These are phyloP conservation scores for Aegithalos caudatus DNA, from an alignment of 2,113 vertebrate genomes.

Conservation along the genomic window DNA sequence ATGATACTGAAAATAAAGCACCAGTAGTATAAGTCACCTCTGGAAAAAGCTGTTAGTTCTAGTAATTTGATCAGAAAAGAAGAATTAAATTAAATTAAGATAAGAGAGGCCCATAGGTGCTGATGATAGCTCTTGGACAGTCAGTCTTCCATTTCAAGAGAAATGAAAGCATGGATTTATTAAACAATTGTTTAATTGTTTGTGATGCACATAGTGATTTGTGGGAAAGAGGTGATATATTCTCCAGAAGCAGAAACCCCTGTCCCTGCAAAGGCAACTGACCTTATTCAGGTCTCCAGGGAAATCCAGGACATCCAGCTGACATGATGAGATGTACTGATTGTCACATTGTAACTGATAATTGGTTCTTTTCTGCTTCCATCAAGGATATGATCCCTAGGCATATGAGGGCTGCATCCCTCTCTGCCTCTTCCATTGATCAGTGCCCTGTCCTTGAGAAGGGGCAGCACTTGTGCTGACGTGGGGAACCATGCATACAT, in stretches of 20 bases:
- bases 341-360: neutral
- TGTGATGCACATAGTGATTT: neutral
- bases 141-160: neutral
- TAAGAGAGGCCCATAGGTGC: neutral
- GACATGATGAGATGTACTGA: neutral
- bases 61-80: neutral
- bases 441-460: neutral
- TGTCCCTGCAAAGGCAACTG: neutral
- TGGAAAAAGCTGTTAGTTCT: neutral
- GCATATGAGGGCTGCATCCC: neutral
- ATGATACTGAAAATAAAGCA: neutral
- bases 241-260: neutral
- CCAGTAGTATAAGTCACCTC: neutral
- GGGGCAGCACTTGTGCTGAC: neutral
- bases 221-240: neutral
- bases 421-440: neutral
- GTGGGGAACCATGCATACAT: no score
- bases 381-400: neutral
- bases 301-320: neutral
- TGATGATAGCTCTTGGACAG: neutral
- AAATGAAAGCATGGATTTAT: neutral
- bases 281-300: neutral
- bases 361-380: neutral
- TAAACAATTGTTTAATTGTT: neutral
- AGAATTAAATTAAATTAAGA: neutral